A percentile compares a stretch with the other conserved stretches of the same genome.
Conservation (phyloP, 2,888 invertebrate species). For the Synergus itoensis region DNA sequence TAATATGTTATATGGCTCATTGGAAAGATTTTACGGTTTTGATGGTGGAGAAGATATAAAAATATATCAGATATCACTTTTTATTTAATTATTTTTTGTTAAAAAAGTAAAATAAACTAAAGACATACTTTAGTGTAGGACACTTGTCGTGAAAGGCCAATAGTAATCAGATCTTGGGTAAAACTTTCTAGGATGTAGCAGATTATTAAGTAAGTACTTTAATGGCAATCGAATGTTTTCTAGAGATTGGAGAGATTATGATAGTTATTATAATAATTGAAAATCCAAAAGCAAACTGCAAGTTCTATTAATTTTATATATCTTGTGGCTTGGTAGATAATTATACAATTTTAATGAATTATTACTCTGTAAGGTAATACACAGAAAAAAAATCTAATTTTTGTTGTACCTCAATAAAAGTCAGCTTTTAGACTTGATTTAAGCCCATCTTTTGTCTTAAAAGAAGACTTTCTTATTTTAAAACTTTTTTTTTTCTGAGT, state of each 20-base stretch:
- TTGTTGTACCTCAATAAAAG: no score
- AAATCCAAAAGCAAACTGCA: neutral
- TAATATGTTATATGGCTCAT: no score
- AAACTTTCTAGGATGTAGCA: conserved; percentile 33
- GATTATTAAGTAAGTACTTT: conserved; percentile 16
- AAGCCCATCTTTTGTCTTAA: no score
- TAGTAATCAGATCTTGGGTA: conserved; percentile 6
- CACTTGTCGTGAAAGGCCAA: conserved; percentile 16
- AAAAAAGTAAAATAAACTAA: neutral
- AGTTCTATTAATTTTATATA: neutral
- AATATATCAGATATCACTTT: no score
- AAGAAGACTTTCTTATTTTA: no score
- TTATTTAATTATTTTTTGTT: neutral
- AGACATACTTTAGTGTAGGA: neutral
- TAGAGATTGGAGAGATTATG: conserved; percentile 19
- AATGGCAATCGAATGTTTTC: conserved; percentile 17
- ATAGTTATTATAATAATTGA: neutral
- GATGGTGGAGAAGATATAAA: no score
- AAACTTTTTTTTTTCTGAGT: no score
- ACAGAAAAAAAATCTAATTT: neutral
- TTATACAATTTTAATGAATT: neutral
- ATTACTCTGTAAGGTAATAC: neutral
- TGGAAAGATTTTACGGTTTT: no score
- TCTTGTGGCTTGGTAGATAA: neutral
- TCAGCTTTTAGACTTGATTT: no score